Evolutionary conservation across 2,797 vertebrate genomes (phyloP).

Genomic region (Melanotaenia nigrans): DNA sequence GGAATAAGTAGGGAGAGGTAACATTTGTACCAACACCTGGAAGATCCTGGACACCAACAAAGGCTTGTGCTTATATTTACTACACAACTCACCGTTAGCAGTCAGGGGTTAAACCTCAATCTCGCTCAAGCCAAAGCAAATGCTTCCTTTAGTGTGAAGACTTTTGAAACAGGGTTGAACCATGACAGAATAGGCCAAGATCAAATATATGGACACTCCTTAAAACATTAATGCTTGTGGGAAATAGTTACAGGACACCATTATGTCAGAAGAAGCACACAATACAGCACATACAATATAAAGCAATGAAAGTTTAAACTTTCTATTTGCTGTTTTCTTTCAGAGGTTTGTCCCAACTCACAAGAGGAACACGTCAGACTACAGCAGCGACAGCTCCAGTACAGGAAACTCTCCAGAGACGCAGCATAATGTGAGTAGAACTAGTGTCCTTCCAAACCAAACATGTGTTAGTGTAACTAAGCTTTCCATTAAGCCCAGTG

Average conservation of each 20-base stretch:
- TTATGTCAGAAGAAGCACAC: background rate
- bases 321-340: background rate
- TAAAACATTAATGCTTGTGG: background rate
- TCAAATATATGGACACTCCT: background rate
- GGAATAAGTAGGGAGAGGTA: conserved; percentile 5
- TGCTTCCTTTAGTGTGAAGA: background rate
- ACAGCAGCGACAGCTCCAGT: conserved; percentile 79
- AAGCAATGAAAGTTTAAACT: background rate
- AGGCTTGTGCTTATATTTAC: conserved; percentile 1
- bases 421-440: conserved; percentile 79
- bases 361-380: conserved; percentile 78
- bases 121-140: conserved; percentile 21
- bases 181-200: background rate
- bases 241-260: background rate
- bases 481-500: background rate
- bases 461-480: conserved; percentile 1
- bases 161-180: background rate
- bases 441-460: background rate
- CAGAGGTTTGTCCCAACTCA: conserved; percentile 73
- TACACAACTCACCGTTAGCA: background rate
- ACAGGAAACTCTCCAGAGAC: conserved; percentile 78
- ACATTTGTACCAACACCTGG: conserved; percentile 34
- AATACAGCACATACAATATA: background rate
- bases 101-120: background rate
- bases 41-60: conserved; percentile 34